These are phyloP conservation scores for Maconellicoccus hirsutus DNA, from an alignment of 1,140 invertebrate genomes.

Conservation along the genomic window DNA sequence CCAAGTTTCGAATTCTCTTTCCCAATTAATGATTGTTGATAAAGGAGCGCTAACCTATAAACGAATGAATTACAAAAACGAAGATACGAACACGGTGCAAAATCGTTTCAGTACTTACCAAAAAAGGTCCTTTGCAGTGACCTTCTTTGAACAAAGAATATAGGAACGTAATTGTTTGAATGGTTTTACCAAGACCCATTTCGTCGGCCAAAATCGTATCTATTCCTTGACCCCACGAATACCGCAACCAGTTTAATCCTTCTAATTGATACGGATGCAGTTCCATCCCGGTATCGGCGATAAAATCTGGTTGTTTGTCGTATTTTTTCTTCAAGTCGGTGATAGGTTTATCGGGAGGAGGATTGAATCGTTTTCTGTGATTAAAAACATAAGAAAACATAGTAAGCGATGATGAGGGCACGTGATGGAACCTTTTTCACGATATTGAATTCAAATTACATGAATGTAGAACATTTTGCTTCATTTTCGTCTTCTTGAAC, in stretches of 20 bases:
- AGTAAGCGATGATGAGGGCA: not conserved
- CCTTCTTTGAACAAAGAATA: conserved; percentile 98
- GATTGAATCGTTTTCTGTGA: conserved; percentile 55
- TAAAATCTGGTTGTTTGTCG: conserved; percentile 84
- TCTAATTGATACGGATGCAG: conserved; percentile 98
- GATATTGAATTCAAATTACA: not conserved
- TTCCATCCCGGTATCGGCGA: conserved; percentile 83
- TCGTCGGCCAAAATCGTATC: conserved; percentile 98
- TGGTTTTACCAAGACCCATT: conserved; percentile 99
- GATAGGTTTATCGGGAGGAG: conserved; percentile 82
- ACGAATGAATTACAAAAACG: not conserved
- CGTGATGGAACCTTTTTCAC: conserved; percentile 6
- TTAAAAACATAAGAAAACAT: not conserved
- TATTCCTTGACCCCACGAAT: conserved; percentile 93
- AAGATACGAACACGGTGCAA: not conserved
- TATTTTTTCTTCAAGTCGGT: conserved; percentile 91
- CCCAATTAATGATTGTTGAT: conserved; percentile 99
- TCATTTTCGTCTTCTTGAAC: conserved; percentile 23
- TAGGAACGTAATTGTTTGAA: conserved; percentile 96
- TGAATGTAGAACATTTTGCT: not conserved
- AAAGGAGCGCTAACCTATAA: conserved; percentile 69
- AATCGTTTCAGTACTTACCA: conserved; percentile 45
- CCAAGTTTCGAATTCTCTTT: conserved; percentile 98
- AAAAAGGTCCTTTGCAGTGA: conserved; percentile 94
- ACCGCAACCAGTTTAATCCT: conserved; percentile 55